Base-by-base conservation (phyloP, 2,888 invertebrate species). In the Reticulitermes lucifugus region DNA sequence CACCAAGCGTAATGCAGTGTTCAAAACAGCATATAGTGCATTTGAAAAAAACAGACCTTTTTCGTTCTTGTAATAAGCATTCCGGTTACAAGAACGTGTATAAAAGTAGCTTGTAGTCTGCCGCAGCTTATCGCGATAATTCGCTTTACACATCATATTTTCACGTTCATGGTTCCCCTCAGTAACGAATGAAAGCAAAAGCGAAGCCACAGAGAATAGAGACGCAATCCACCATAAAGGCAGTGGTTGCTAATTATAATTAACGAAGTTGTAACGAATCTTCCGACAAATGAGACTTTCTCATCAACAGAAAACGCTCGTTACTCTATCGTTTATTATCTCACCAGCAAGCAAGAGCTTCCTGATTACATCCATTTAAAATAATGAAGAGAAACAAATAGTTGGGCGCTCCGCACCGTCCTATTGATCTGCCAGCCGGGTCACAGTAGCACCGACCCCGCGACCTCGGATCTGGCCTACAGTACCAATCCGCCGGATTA, bases 381-480 rank as follows among this genome's bases (percentile, higher is more conserved):
- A 65, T 65, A 65, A 65, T 65, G 65, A 65, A 65, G 65, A 55
- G 55, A 55, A 55, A 51, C 60, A 60, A 60, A 21, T 21, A 65
- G 65, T 65, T 65, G 25, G n/a, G n/a, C 65, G n/a, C 25, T 10
- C 9, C 25, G 65, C 65, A n/a, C 10, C 55, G 55, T 55, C 18
- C 65, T 65, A 65, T 65, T 65, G 65, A 65, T 65, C 65, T 25
- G 65, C 25, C 65, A 25, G 25, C 65, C 65, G 65, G 65, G 65
- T 65, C 65, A 65, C 65, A 65, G 65, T n/a, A 65, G 65, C 65
- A 65, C n/a, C n/a, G 65, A 65, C 65, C 65, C 25, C 65, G 65
- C 65, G 65, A 65, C 65, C 65, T 65, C 65, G 65, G 65, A 12
- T 25, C n/a, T 6, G 65, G 10, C 25, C 65, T n/a, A 18, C 18